Percentiles rank a stretch among this genome's conserved stretches.
phyloP scores from a whole-genome alignment of 1,140 invertebrate species.

The Hyposmocoma kahamanoa region DNA sequence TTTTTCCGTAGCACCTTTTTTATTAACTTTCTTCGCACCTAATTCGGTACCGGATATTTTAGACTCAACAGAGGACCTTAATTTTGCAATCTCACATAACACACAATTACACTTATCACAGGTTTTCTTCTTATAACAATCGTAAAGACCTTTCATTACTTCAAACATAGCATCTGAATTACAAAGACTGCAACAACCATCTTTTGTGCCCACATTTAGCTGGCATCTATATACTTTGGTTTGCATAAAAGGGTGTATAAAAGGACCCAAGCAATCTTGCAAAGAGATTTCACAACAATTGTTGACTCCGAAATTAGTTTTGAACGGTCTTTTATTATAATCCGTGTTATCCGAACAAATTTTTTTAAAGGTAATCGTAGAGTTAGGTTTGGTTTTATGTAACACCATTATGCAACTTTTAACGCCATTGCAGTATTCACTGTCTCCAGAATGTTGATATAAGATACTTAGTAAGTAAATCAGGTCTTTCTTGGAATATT shows the following conservation, averaged over 20 bases:
- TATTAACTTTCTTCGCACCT: background rate
- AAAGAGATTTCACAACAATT: no score
- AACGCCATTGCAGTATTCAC: no score
- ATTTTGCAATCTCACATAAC: conserved; percentile 40
- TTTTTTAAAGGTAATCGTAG: no score
- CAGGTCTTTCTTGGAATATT: no score
- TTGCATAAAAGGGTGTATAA: conserved; percentile 10
- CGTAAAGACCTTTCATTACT: conserved; percentile 54
- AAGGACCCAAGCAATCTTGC: background rate
- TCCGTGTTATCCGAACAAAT: no score
- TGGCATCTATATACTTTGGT: conserved; percentile 41
- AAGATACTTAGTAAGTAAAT: no score
- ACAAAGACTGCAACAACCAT: conserved; percentile 46
- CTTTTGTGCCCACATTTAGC: conserved; percentile 32
- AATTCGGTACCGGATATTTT: conserved; percentile 19
- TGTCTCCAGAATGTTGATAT: no score
- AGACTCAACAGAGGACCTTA: conserved; percentile 22
- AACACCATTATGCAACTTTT: no score
- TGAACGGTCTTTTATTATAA: no score
- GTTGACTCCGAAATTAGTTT: no score
- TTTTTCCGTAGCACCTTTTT: background rate
- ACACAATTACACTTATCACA: conserved; percentile 52
- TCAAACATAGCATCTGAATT: conserved; percentile 56
- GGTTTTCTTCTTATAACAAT: conserved; percentile 55
- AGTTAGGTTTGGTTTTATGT: no score